phyloP scores from a whole-genome alignment of 1,140 invertebrate species.

The Asobara japonica region DNA sequence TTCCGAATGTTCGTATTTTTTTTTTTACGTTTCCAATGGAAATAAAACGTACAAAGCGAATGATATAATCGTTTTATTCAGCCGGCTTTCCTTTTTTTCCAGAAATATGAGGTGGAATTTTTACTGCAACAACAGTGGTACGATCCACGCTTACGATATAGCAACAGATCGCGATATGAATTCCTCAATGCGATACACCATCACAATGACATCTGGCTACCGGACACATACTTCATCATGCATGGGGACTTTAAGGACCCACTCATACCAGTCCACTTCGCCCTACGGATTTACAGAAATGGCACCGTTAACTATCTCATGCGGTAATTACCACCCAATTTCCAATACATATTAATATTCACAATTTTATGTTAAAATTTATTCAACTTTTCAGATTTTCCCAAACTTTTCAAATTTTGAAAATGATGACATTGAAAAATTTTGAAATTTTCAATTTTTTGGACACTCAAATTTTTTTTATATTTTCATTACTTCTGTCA shows the following conservation, averaged over 20 bases:
- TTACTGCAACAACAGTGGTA: constrained; percentile 91
- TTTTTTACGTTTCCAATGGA: no score
- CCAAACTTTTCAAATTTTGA: no score
- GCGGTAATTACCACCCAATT: constrained; percentile 69
- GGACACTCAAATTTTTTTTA: no score
- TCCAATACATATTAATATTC: constrained; percentile 11
- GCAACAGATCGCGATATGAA: constrained; percentile 84
- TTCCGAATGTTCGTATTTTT: no score
- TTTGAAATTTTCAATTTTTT: no score
- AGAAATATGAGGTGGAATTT: constrained; percentile 97
- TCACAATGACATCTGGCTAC: constrained; percentile 89
- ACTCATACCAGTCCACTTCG: constrained; percentile 89
- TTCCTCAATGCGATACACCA: constrained; percentile 92
- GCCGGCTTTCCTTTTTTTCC: no score
- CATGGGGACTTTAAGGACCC: constrained; percentile 94
- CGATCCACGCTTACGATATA: constrained; percentile 85
- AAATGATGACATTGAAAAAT: no score
- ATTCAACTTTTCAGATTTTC: no score
- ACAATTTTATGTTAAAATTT: neutral
- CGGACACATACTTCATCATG: constrained; percentile 95
- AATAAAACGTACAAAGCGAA: no score
- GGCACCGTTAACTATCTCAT: constrained; percentile 93
- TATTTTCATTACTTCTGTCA: no score
- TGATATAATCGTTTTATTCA: no score
- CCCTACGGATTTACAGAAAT: constrained; percentile 88